Percentiles rank a stretch among this genome's conserved stretches.
phyloP scores from a whole-genome alignment of 2,888 invertebrate genomes.

The Noctua janthina region DNA sequence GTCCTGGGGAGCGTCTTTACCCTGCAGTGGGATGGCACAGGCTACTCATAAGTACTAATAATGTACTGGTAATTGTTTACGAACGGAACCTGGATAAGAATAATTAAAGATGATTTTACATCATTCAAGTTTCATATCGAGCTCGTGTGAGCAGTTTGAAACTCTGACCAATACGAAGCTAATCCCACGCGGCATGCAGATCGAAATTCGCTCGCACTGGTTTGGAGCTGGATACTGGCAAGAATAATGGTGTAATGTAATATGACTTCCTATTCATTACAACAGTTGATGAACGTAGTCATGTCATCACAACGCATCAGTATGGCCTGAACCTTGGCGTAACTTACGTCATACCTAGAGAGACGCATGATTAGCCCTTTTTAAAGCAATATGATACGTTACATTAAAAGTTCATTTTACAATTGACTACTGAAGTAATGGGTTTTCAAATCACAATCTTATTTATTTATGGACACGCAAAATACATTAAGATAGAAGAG shows the following conservation, averaged over 20 bases:
- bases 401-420: not conserved
- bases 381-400: not conserved
- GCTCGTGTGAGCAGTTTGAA: not conserved
- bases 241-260: not conserved
- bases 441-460: not conserved
- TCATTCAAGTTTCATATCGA: not conserved
- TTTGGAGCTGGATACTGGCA: not conserved
- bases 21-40: not conserved
- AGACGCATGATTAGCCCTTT: not conserved
- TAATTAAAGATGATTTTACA: not conserved
- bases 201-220: not conserved
- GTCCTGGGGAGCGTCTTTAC: not conserved
- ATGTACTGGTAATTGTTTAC: too few relatives aligned
- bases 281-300: not conserved
- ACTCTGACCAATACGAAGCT: not conserved
- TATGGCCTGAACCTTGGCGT: not conserved
- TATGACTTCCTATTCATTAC: not conserved
- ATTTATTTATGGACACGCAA: too few relatives aligned
- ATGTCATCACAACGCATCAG: not conserved
- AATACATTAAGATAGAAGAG: too few relatives aligned
- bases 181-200: not conserved
- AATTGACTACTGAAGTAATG: not conserved
- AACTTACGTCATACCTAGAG: not conserved
- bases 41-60: not conserved
- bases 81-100: too few relatives aligned